These are phyloP conservation scores for Pyralis farinalis DNA, from an alignment of 2,888 invertebrate species.

Conservation along the genomic window DNA sequence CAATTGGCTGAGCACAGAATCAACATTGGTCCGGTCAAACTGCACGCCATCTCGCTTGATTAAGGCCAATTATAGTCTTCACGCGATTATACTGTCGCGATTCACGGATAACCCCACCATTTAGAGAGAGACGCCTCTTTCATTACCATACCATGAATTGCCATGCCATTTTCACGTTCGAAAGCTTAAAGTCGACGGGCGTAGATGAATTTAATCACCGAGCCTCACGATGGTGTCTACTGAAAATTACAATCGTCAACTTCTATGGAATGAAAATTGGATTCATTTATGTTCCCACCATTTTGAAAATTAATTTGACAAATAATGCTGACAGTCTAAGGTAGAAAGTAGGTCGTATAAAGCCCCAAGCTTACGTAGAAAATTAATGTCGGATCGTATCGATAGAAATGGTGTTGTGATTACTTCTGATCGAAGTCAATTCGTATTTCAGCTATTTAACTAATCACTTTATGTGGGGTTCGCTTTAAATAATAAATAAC, in stretches of 20 bases:
- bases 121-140: conserved; percentile 59
- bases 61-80: conserved; percentile 67
- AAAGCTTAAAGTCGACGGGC: conserved; percentile 44
- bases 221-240: conserved; percentile 31
- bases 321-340: conserved; percentile 9
- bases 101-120: conserved; percentile 62
- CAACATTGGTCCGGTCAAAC: conserved; percentile 30
- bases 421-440: no score
- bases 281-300: conserved; percentile 12
- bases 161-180: conserved; percentile 54
- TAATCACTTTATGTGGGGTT: no score
- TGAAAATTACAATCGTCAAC: conserved; percentile 45
- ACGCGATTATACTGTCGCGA: conserved; percentile 64
- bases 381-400: no score
- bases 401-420: no score
- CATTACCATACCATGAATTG: conserved; percentile 54
- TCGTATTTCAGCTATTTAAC: no score
- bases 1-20: conserved; percentile 37
- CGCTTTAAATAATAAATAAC: no score
- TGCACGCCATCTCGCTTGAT: conserved; percentile 66
- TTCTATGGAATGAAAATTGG: conserved; percentile 30
- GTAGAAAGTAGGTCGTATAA: no score
- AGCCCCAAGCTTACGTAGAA: no score
- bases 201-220: conserved; percentile 44
- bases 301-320: conserved; percentile 10